Evolutionary conservation across 2,888 invertebrate genomes (phyloP).

Genomic region (Malthinus flaveolus): DNA sequence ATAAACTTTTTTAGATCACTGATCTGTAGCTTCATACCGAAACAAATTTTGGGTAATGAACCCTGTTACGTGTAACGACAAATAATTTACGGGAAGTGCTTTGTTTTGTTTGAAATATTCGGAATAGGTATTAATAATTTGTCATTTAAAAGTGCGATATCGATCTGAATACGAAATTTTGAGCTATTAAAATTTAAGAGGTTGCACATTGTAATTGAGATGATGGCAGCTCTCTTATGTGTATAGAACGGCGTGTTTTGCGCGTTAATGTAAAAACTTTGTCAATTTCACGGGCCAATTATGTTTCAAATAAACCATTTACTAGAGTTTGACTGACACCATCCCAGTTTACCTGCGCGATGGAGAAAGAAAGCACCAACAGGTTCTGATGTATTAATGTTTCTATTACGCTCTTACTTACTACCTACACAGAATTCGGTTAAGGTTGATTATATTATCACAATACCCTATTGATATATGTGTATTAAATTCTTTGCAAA

Average conservation of each 20-base stretch:
- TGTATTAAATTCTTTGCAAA: conserved; percentile 51
- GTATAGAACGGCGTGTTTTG: conserved; percentile 29
- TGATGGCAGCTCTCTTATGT: conserved; percentile 25
- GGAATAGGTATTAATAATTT: too few relatives aligned
- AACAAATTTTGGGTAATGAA: too few relatives aligned
- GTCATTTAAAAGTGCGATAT: not conserved
- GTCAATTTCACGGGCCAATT: conserved; percentile 45
- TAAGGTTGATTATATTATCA: conserved; percentile 38
- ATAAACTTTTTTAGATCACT: too few relatives aligned
- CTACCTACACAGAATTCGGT: conserved; percentile 33
- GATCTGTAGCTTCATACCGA: too few relatives aligned
- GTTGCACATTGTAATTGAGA: conserved; percentile 24
- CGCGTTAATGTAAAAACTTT: conserved; percentile 44
- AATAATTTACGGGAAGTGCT: too few relatives aligned
- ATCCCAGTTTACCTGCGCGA: conserved; percentile 20
- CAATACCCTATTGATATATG: conserved; percentile 43
- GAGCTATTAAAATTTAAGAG: conserved; percentile 17
- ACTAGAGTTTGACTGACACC: conserved; percentile 39
- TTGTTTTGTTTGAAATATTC: too few relatives aligned
- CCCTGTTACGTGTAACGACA: too few relatives aligned
- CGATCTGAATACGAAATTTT: conserved; percentile 15
- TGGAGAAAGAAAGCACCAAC: conserved; percentile 20
- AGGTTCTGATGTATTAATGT: conserved; percentile 28
- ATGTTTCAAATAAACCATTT: conserved; percentile 44
- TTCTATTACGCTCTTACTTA: conserved; percentile 31